phyloP scores from a whole-genome alignment of 1,140 invertebrate species.

The Episyrphus balteatus region DNA sequence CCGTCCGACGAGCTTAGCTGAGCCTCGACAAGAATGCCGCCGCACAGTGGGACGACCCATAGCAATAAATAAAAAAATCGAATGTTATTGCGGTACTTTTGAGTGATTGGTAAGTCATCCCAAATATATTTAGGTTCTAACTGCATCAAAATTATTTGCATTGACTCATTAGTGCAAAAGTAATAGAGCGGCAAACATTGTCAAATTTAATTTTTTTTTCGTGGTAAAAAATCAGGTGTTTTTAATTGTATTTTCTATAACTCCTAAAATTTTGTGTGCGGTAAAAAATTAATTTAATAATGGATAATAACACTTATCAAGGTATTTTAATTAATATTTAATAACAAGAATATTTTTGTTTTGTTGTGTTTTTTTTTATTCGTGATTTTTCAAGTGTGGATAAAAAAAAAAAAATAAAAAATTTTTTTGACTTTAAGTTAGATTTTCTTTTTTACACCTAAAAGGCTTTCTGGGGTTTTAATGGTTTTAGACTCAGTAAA shows the following conservation, averaged over 20 bases:
- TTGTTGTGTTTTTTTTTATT: not conserved
- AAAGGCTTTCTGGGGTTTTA: not conserved
- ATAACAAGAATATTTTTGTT: too few relatives aligned
- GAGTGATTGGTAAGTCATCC: not conserved
- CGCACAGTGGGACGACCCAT: not conserved
- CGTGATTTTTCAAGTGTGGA: not conserved
- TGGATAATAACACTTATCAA: not conserved
- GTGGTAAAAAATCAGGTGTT: too few relatives aligned
- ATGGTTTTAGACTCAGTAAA: not conserved
- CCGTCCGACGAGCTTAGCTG: too few relatives aligned
- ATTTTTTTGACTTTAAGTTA: not conserved
- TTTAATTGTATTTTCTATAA: too few relatives aligned
- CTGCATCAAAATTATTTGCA: not conserved
- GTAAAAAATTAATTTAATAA: not conserved
- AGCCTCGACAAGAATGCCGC: too few relatives aligned
- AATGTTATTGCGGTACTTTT: not conserved
- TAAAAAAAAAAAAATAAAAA: not conserved
- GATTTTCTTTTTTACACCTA: not conserved
- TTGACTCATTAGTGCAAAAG: not conserved
- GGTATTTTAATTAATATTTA: not conserved
- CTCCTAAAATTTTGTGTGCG: not conserved
- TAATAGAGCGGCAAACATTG: not conserved
- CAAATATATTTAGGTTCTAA: too few relatives aligned
- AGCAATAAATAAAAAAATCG: not conserved
- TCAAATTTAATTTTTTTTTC: too few relatives aligned